Evolutionary conservation across 2,888 invertebrate species (phyloP).

Genomic region (Prosapia bicincta): DNA sequence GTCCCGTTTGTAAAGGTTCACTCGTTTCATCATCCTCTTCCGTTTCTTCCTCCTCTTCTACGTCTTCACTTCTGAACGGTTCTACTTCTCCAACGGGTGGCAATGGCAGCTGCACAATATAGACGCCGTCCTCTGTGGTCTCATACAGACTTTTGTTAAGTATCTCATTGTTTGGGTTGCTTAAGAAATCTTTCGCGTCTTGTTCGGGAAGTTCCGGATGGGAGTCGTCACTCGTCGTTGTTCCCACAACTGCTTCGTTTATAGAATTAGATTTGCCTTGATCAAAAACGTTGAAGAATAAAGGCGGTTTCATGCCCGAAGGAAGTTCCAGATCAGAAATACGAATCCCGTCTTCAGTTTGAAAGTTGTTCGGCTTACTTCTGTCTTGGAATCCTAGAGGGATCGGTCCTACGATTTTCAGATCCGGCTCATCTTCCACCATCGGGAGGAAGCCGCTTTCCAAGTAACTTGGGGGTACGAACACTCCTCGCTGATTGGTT

Average conservation of each 20-base stretch:
- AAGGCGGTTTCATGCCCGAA: background rate
- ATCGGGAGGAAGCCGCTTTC: background rate
- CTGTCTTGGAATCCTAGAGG: background rate
- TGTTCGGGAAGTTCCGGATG: background rate
- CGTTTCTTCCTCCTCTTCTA: background rate
- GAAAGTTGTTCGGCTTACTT: background rate
- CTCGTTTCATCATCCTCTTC: background rate
- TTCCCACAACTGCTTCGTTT: background rate
- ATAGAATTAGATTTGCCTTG: background rate
- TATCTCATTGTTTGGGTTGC: background rate
- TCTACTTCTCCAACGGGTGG: background rate
- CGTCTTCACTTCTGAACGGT: background rate
- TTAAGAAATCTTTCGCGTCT: background rate
- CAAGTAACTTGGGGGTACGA: background rate
- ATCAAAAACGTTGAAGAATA: background rate
- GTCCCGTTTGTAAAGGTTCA: background rate
- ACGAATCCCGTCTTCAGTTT: background rate
- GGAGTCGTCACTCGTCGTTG: background rate
- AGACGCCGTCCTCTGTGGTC: background rate
- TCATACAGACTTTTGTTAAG: background rate
- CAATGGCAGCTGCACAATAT: background rate
- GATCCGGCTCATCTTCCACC: background rate
- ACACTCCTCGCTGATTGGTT: background rate
- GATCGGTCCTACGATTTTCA: background rate
- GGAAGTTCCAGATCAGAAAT: background rate